Evolutionary conservation across 2,888 invertebrate genomes (phyloP).

Genomic region (Zygothrica quintamaculata): DNA sequence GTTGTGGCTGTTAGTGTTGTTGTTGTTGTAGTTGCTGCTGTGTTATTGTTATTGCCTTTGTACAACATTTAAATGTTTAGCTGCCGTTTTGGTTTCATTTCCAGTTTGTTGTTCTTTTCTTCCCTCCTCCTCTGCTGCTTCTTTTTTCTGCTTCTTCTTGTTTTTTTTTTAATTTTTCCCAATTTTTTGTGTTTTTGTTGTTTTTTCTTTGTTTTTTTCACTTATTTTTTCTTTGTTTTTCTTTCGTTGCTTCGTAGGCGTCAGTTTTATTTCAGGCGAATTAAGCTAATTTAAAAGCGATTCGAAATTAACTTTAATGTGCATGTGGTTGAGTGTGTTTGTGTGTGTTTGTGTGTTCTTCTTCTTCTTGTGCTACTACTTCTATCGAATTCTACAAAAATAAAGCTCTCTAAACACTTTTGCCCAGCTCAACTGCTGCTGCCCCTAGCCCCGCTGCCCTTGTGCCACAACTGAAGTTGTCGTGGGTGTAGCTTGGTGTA

Average conservation of each 20-base stretch:
- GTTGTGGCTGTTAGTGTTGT: conserved; percentile 20
- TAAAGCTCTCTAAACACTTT: conserved; percentile 39
- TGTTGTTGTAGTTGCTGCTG: conserved; percentile 32
- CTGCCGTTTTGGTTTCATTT: conserved; percentile 74
- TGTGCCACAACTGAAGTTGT: too few relatives aligned
- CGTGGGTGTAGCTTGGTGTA: conserved; percentile 58
- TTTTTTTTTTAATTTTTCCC: conserved; percentile 2
- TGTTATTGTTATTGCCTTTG: conserved; percentile 77
- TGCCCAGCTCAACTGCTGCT: too few relatives aligned
- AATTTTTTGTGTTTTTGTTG: conserved; percentile 16
- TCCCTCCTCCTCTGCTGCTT: not conserved
- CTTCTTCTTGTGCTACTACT: too few relatives aligned
- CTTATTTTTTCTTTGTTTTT: conserved; percentile 29
- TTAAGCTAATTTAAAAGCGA: conserved; percentile 84
- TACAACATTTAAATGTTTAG: conserved; percentile 79
- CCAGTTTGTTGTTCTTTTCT: conserved; percentile 39
- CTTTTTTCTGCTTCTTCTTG: conserved; percentile 21
- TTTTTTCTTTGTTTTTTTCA: not conserved
- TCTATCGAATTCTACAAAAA: conserved; percentile 16
- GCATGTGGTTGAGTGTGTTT: conserved; percentile 29
- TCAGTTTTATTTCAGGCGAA: conserved; percentile 80
- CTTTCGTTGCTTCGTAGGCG: conserved; percentile 65
- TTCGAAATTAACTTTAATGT: conserved; percentile 83
- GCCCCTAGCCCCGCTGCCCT: too few relatives aligned
- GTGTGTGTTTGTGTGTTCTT: conserved; percentile 5